Evolutionary conservation across 1,140 invertebrate genomes (phyloP).

Genomic region (Planococcus citri): DNA sequence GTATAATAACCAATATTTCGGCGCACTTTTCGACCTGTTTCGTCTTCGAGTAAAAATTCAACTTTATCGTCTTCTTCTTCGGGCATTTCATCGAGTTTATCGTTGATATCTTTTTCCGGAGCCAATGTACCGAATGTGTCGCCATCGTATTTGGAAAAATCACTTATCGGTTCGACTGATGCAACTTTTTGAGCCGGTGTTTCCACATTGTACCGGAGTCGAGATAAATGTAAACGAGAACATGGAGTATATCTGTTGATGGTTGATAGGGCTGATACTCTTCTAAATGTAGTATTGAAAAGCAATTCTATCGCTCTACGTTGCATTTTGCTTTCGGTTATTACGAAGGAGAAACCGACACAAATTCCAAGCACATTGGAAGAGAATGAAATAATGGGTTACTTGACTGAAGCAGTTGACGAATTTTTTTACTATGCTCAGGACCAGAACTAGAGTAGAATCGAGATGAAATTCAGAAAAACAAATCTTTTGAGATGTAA

Average conservation of each 20-base stretch:
- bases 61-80: conserved; percentile 27
- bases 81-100: conserved; percentile 22
- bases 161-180: not conserved
- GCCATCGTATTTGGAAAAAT: not conserved
- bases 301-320: not conserved
- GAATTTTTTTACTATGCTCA: too few relatives aligned
- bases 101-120: conserved; percentile 15
- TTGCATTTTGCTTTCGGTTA: not conserved
- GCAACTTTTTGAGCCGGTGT: not conserved
- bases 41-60: conserved; percentile 24
- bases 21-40: conserved; percentile 25
- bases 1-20: conserved; percentile 25
- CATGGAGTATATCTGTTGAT: not conserved
- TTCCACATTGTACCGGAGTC: not conserved
- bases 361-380: too few relatives aligned
- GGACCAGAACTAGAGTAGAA: too few relatives aligned
- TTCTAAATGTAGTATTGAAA: not conserved
- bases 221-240: not conserved
- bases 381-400: too few relatives aligned
- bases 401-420: too few relatives aligned
- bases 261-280: not conserved
- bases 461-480: too few relatives aligned
- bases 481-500: too few relatives aligned
- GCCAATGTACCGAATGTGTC: conserved; percentile 26
- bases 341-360: too few relatives aligned